Percentiles rank a stretch among this genome's conserved stretches.
phyloP scores from a whole-genome alignment of 2,797 vertebrate species.

The Cheirogaleus major region DNA sequence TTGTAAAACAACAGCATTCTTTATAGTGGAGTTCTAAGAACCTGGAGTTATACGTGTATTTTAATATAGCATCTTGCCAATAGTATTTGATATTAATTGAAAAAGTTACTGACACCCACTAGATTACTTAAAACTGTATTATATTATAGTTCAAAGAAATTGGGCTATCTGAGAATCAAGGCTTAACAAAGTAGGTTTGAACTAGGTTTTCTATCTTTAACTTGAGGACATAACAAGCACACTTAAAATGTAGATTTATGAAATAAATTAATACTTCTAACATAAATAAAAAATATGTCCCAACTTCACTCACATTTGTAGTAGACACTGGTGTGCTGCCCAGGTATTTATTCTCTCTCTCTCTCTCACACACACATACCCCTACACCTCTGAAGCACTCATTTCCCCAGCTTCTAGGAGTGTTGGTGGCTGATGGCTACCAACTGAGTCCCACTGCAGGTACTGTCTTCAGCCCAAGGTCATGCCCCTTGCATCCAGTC shows the following conservation, averaged over 20 bases:
- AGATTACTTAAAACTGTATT: background rate
- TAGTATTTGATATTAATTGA: background rate
- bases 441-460: background rate
- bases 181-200: background rate
- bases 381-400: background rate
- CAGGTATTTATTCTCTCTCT: background rate
- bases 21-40: background rate
- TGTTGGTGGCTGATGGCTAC: background rate
- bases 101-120: background rate
- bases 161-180: background rate
- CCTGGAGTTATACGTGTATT: background rate
- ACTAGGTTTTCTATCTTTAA: constrained; percentile 4
- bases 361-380: too few relatives aligned
- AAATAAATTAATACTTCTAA: background rate
- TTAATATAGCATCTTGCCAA: background rate
- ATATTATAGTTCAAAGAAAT: background rate
- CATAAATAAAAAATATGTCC: background rate
- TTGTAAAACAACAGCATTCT: background rate
- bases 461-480: background rate
- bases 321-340: background rate
- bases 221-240: background rate
- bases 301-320: background rate
- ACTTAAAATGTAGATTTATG: background rate
- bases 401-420: background rate
- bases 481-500: background rate